Percentiles rank a stretch among this genome's conserved stretches.
These are phyloP conservation scores for Sprattus sprattus DNA, from an alignment of 2,113 vertebrate genomes.

Conservation along the genomic window DNA sequence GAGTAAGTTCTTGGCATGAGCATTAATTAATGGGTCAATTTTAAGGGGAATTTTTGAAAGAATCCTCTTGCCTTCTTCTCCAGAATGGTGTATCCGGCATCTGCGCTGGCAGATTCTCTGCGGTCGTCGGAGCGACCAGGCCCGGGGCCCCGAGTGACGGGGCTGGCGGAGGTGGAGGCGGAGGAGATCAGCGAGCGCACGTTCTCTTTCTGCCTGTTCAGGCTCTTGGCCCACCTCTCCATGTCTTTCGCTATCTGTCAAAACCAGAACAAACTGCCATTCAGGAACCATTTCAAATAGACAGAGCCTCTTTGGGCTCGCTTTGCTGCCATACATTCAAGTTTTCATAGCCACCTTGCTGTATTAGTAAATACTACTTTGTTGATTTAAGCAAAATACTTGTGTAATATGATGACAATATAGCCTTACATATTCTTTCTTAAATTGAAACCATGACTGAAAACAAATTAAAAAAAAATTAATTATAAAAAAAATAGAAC, in stretches of 20 bases:
- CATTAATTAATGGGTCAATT: neutral
- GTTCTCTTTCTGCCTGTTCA: slow-evolving; percentile 89
- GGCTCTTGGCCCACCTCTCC: slow-evolving; percentile 89
- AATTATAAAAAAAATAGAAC: too few species aligned
- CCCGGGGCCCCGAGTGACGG: slow-evolving; percentile 59
- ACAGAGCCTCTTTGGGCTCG: neutral
- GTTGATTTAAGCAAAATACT: too few species aligned
- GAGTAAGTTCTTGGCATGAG: neutral
- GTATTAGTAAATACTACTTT: too few species aligned
- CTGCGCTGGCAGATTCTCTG: slow-evolving; percentile 83
- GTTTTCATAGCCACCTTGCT: neutral
- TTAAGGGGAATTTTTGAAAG: neutral
- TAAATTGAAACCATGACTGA: too few species aligned
- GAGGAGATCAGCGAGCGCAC: slow-evolving; percentile 70
- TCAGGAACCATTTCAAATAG: neutral
- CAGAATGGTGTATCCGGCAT: slow-evolving; percentile 86
- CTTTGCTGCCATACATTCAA: neutral
- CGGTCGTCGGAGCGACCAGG: slow-evolving; percentile 73
- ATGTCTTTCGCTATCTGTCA: slow-evolving; percentile 88
- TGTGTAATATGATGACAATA: too few species aligned
- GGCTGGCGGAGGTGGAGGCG: slow-evolving; percentile 32
- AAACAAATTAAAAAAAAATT: too few species aligned
- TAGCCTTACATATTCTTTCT: too few species aligned
- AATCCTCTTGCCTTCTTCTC: slow-evolving; percentile 82
- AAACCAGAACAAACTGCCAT: neutral